Percentiles rank a stretch among this genome's conserved stretches.
phyloP scores from a whole-genome alignment of 1,140 invertebrate species.

The Drosophila nigromelanica region DNA sequence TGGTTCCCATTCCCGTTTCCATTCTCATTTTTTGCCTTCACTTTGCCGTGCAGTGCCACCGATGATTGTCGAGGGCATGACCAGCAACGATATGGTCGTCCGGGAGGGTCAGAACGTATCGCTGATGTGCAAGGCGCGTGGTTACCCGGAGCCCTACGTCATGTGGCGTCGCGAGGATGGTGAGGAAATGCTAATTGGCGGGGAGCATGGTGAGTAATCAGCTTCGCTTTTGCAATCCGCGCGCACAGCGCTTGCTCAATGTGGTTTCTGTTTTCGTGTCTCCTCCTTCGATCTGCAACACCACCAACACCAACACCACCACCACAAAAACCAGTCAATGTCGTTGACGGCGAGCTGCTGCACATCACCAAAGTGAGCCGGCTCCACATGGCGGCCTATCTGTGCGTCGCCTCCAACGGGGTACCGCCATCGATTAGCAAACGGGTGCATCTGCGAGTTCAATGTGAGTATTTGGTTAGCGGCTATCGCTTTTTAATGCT shows the following conservation, averaged over 20 bases:
- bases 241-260: slow-evolving; percentile 27
- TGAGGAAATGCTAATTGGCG: slow-evolving; percentile 93
- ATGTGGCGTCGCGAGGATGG: slow-evolving; percentile 96
- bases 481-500: neutral
- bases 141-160: slow-evolving; percentile 94
- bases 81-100: slow-evolving; percentile 94
- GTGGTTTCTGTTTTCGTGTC: slow-evolving; percentile 1
- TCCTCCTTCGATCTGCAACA: neutral
- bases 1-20: neutral
- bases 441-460: slow-evolving; percentile 91
- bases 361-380: slow-evolving; percentile 94
- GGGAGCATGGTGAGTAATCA: slow-evolving; percentile 88
- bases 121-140: slow-evolving; percentile 93
- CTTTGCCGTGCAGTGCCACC: slow-evolving; percentile 88
- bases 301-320: too few relatives aligned
- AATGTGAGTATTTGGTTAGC: slow-evolving; percentile 89
- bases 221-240: slow-evolving; percentile 12
- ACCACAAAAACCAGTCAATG: slow-evolving; percentile 87
- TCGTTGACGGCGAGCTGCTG: slow-evolving; percentile 92
- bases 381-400: slow-evolving; percentile 95
- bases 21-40: slow-evolving; percentile 41
- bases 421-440: slow-evolving; percentile 95
- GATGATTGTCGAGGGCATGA: slow-evolving; percentile 92
- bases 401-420: slow-evolving; percentile 94
- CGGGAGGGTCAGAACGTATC: slow-evolving; percentile 94